Evolutionary conservation across 2,888 invertebrate species (phyloP).

Genomic region (Tortricodes alternella): DNA sequence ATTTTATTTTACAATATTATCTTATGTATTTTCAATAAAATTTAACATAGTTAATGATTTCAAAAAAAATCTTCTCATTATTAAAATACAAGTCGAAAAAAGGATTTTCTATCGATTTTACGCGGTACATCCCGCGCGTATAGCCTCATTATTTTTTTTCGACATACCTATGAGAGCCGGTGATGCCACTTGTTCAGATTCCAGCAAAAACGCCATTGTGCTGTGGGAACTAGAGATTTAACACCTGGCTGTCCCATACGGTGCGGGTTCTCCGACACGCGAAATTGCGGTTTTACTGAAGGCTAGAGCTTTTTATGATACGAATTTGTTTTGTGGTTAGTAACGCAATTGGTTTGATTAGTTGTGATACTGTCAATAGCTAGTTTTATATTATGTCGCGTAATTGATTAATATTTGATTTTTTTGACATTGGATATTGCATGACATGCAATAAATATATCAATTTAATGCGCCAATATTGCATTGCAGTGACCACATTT

Average conservation of each 20-base stretch:
- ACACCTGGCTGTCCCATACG: slow-evolving; percentile 53
- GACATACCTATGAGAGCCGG: slow-evolving; percentile 43
- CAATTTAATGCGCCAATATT: not conserved
- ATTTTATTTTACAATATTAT: too few relatives aligned
- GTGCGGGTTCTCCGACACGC: slow-evolving; percentile 29
- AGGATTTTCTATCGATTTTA: slow-evolving; percentile 1
- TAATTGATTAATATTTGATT: not conserved
- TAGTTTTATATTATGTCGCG: not conserved
- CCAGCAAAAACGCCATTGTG: slow-evolving; percentile 52
- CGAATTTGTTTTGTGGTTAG: slow-evolving; percentile 4
- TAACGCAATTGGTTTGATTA: not conserved
- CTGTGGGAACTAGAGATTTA: slow-evolving; percentile 61
- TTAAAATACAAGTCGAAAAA: not conserved
- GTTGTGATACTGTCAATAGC: not conserved
- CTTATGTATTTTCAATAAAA: too few relatives aligned
- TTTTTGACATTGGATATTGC: not conserved
- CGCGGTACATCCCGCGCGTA: slow-evolving; percentile 34
- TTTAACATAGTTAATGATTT: too few relatives aligned
- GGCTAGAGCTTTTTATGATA: not conserved
- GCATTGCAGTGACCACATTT: not conserved
- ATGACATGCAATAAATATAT: not conserved
- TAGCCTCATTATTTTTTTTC: slow-evolving; percentile 53
- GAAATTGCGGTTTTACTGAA: slow-evolving; percentile 32
- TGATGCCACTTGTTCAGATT: slow-evolving; percentile 50
- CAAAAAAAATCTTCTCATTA: too few relatives aligned